These are phyloP conservation scores for Dryobota labecula DNA, from an alignment of 2,888 invertebrate species.

Conservation along the genomic window DNA sequence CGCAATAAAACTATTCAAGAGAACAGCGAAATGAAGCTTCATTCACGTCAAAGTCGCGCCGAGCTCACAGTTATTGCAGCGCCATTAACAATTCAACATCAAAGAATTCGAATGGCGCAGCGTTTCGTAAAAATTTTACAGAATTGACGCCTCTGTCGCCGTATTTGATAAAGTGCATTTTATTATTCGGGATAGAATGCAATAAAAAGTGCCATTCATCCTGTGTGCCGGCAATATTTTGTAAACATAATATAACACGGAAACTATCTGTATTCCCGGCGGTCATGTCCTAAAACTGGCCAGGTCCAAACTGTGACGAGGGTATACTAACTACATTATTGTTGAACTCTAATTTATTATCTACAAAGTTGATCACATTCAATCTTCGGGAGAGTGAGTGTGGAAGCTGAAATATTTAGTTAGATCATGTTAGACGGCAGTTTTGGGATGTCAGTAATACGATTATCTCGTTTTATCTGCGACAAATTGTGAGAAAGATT, in stretches of 20 bases:
- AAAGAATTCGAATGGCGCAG: constrained; percentile 45
- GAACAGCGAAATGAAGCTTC: constrained; percentile 53
- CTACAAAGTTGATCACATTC: constrained; percentile 55
- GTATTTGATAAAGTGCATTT: constrained; percentile 61
- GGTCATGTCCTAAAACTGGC: constrained; percentile 40
- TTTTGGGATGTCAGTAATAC: constrained; percentile 44
- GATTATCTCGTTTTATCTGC: constrained; percentile 58
- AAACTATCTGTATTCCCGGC: constrained; percentile 52
- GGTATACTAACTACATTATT: constrained; percentile 62
- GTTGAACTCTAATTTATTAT: constrained; percentile 65
- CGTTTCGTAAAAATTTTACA: constrained; percentile 46
- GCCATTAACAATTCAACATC: constrained; percentile 59
- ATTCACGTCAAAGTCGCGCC: constrained; percentile 45
- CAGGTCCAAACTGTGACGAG: constrained; percentile 53
- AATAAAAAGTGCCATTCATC: constrained; percentile 66
- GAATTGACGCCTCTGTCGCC: constrained; percentile 39
- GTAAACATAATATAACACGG: constrained; percentile 58
- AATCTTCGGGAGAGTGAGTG: constrained; percentile 47
- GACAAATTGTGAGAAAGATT: constrained; percentile 56
- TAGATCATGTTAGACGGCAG: constrained; percentile 28
- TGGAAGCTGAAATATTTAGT: constrained; percentile 40
- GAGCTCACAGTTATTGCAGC: constrained; percentile 47
- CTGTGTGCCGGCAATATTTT: constrained; percentile 51
- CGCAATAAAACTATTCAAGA: constrained; percentile 56
- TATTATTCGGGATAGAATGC: constrained; percentile 64